Percentiles rank a stretch among this genome's conserved stretches.
These are phyloP conservation scores for Cryptocephalus primarius DNA, from an alignment of 2,888 invertebrate species.

Conservation along the genomic window DNA sequence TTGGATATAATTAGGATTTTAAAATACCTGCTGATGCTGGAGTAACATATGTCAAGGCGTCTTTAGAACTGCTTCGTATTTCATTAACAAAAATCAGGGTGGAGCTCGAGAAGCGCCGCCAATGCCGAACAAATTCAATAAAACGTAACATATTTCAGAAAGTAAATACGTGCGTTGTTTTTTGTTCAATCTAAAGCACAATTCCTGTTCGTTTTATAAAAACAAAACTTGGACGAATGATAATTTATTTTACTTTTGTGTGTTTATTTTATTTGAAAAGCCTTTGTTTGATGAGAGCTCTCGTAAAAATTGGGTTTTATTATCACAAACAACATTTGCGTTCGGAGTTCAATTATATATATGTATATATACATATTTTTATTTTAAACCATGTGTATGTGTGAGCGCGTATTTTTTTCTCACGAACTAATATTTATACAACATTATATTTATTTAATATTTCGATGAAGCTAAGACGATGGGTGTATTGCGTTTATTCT, in stretches of 20 bases:
- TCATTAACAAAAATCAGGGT: too few relatives aligned
- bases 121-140: slow-evolving; percentile 25
- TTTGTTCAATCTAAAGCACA: slow-evolving; percentile 25
- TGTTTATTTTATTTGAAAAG: slow-evolving; percentile 31
- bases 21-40: too few relatives aligned
- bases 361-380: neutral
- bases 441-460: neutral
- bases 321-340: slow-evolving; percentile 38
- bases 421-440: neutral
- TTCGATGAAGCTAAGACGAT: neutral
- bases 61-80: too few relatives aligned
- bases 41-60: too few relatives aligned
- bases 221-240: slow-evolving; percentile 30
- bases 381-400: slow-evolving; percentile 13
- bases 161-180: slow-evolving; percentile 21
- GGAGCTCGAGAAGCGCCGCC: too few relatives aligned
- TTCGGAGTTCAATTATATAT: slow-evolving; percentile 21
- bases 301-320: slow-evolving; percentile 39
- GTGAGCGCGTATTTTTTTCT: neutral
- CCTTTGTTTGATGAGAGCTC: slow-evolving; percentile 34
- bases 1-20: too few relatives aligned
- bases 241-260: slow-evolving; percentile 34
- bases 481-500: too few relatives aligned
- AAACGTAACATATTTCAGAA: slow-evolving; percentile 25
- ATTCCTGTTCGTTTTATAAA: slow-evolving; percentile 29